These are phyloP conservation scores for Hylaeus volcanicus DNA, from an alignment of 1,140 invertebrate species.

Conservation along the genomic window DNA sequence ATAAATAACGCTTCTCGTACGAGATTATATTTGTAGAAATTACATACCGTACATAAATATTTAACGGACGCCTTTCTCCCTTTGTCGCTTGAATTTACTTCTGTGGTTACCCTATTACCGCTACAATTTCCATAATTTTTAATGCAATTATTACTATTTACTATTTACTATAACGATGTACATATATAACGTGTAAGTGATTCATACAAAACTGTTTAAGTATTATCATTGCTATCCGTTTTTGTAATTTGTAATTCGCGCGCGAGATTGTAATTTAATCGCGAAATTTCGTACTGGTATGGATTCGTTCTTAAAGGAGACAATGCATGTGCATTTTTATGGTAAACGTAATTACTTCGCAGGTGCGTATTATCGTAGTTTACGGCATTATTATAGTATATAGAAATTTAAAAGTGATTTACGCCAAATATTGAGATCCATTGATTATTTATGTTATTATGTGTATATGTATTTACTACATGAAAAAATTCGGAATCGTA, in stretches of 20 bases:
- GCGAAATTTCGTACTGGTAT: slow-evolving; percentile 28
- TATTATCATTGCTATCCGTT: slow-evolving; percentile 48
- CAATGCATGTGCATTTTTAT: slow-evolving; percentile 47
- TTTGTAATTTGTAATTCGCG: slow-evolving; percentile 35
- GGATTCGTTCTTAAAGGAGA: slow-evolving; percentile 15
- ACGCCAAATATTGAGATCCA: slow-evolving; percentile 72
- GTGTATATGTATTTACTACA: slow-evolving; percentile 48
- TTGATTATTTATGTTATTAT: slow-evolving; percentile 55
- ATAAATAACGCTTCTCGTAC: slow-evolving; percentile 36
- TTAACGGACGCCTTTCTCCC: slow-evolving; percentile 36
- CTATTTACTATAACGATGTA: slow-evolving; percentile 50
- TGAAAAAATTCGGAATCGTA: slow-evolving; percentile 17
- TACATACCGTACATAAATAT: slow-evolving; percentile 2
- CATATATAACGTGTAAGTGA: slow-evolving; percentile 50
- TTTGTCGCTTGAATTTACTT: slow-evolving; percentile 50
- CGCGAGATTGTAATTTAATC: slow-evolving; percentile 10
- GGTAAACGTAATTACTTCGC: slow-evolving; percentile 32
- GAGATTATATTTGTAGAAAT: slow-evolving; percentile 73
- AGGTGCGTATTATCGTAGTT: slow-evolving; percentile 6
- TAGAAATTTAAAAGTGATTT: slow-evolving; percentile 70
- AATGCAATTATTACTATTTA: slow-evolving; percentile 42
- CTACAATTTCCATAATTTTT: slow-evolving; percentile 63
- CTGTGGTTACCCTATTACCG: slow-evolving; percentile 20
- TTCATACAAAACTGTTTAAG: slow-evolving; percentile 54
- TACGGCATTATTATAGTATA: slow-evolving; percentile 55